phyloP scores from a whole-genome alignment of 2,888 invertebrate species.

The Bellardia bayeri region DNA sequence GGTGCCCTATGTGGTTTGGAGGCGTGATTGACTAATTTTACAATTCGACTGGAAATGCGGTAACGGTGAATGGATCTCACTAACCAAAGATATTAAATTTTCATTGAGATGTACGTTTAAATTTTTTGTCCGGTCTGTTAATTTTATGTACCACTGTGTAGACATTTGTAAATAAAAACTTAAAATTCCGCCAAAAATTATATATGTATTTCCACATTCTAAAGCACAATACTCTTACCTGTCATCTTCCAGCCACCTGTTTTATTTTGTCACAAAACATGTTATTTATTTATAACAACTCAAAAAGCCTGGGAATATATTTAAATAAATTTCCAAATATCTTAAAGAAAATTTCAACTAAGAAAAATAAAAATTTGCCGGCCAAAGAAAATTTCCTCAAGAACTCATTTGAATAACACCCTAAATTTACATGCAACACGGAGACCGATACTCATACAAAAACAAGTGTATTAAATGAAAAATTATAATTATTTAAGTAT shows the following conservation, averaged over 20 bases:
- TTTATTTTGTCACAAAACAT: not conserved
- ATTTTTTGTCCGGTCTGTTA: no score
- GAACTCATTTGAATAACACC: constrained; percentile 59
- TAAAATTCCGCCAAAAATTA: no score
- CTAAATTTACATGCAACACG: constrained; percentile 58
- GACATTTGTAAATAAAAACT: no score
- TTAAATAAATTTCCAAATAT: constrained; percentile 8
- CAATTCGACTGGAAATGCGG: no score
- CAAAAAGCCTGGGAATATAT: constrained; percentile 36
- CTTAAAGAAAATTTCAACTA: constrained; percentile 52
- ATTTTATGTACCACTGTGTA: no score
- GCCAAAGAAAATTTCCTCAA: constrained; percentile 12
- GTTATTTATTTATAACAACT: not conserved
- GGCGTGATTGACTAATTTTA: no score
- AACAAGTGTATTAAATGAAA: constrained; percentile 16
- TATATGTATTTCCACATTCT: no score
- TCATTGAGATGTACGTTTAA: no score
- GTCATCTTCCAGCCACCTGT: constrained; percentile 12
- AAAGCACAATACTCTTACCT: no score
- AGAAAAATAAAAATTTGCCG: constrained; percentile 6
- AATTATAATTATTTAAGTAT: constrained; percentile 30
- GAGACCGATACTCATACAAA: not conserved
- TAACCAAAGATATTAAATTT: no score
- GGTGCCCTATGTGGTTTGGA: no score
- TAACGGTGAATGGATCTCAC: no score